A percentile compares a stretch with the other conserved stretches of the same genome.
Conservation (phyloP, 2,888 invertebrate genomes). For the Isotomurus palustris region DNA sequence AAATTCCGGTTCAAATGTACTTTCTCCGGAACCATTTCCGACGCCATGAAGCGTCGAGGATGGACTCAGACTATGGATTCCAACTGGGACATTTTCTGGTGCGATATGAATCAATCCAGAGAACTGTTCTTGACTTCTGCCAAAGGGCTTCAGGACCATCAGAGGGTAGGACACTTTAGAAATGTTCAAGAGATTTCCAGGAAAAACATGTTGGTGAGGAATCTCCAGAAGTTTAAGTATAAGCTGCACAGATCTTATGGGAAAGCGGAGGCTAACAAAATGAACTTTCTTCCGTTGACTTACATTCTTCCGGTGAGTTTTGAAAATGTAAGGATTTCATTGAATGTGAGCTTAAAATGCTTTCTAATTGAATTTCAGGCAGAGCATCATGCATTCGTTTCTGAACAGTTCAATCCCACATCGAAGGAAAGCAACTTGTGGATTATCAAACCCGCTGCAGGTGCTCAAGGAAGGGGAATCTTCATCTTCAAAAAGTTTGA, state of each 20-base stretch:
- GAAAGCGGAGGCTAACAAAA: slow-evolving; percentile 52
- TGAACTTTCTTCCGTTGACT: slow-evolving; percentile 58
- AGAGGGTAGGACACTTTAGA: slow-evolving; percentile 59
- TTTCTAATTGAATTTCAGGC: slow-evolving; percentile 48
- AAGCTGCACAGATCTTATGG: slow-evolving; percentile 38
- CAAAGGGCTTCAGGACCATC: slow-evolving; percentile 53
- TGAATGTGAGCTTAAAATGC: not conserved
- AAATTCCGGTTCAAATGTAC: slow-evolving; percentile 45
- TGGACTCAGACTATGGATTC: slow-evolving; percentile 48
- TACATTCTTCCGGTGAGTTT: slow-evolving; percentile 58
- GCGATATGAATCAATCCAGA: slow-evolving; percentile 57
- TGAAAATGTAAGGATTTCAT: not conserved
- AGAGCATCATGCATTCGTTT: slow-evolving; percentile 60
- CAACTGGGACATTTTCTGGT: slow-evolving; percentile 60
- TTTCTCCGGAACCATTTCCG: slow-evolving; percentile 41
- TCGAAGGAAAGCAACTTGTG: slow-evolving; percentile 59
- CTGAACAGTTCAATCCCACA: slow-evolving; percentile 58
- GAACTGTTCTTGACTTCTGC: slow-evolving; percentile 48
- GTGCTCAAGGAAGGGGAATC: slow-evolving; percentile 60
- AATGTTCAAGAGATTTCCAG: slow-evolving; percentile 61
- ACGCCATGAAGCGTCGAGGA: slow-evolving; percentile 39
- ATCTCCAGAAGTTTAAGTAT: slow-evolving; percentile 54
- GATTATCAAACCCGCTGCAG: slow-evolving; percentile 62
- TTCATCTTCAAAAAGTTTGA: slow-evolving; percentile 59
- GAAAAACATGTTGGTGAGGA: slow-evolving; percentile 58